Evolutionary conservation across 2,888 invertebrate genomes (phyloP), one percentile per base, ranked within the genome.

Genomic region (Troilus luridus): DNA sequence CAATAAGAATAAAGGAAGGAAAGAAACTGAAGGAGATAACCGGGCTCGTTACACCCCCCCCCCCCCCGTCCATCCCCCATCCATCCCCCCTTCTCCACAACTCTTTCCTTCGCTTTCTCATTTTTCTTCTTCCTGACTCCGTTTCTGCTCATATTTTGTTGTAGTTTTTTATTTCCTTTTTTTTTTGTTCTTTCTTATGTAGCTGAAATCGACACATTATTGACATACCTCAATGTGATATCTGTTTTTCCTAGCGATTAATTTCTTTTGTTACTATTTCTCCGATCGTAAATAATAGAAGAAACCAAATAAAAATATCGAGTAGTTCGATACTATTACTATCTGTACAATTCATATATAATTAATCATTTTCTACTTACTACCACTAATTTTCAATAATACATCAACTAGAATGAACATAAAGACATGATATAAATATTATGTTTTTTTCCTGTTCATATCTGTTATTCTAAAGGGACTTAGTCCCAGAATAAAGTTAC

Each of bases 41-140:
- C 56, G 56, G 85, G 11, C 85, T 85, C 85, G 85, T 85, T 85
- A 91, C 90, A 88, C 64, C 88, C 62, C 85, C 72, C 88, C 64
- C 72, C 54, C 59, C 56, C 89, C 58, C 24, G n/a, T n/a, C n/a
- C 90, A 88, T 58, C 88, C 62, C 85, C 72, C 88, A 58, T 59
- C 54, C 56, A 85, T 56, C 12, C 72, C 72, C 11, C 10, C n/a
- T n/a, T 72, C 10, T 7, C 24, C 85, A 60, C 62, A 81, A 81
- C 89, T 91, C 89, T 88, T 91, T 91, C 88, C 90, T 88, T 64
- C 60, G 81, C 21, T 88, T 88, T 89, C 89, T 89, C 90, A 91
- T 90, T 89, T 91, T 89, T 91, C 89, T 89, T 88, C 85, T 77
- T 91, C 88, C 88, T 90, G 90, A 58, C 90, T 90, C 89, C 19